phyloP scores from a whole-genome alignment of 2,797 vertebrate genomes.

The Poecilia picta region DNA sequence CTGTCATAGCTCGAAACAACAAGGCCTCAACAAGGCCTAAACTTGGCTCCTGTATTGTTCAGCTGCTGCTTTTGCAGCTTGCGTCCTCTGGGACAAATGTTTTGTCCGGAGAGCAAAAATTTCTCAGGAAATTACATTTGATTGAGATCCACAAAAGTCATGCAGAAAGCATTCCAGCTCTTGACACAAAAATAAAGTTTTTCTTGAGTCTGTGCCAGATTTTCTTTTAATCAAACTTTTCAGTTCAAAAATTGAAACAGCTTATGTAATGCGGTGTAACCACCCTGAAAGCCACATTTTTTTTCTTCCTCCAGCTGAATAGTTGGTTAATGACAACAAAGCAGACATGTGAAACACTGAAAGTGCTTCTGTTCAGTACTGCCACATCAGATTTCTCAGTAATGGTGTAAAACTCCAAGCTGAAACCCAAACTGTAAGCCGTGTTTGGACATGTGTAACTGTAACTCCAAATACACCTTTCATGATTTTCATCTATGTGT shows the following conservation, averaged over 20 bases:
- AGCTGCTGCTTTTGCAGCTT: conserved; percentile 24
- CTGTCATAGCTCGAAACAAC: not conserved
- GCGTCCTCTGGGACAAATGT: conserved; percentile 30
- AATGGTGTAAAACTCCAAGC: conserved; percentile 1
- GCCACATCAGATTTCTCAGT: conserved; percentile 1
- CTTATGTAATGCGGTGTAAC: not conserved
- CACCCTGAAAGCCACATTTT: not conserved
- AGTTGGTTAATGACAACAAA: conserved; percentile 33
- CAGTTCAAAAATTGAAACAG: not conserved
- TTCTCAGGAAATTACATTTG: conserved; percentile 53
- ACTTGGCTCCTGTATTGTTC: not conserved
- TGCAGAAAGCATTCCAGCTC: conserved; percentile 37
- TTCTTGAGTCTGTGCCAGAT: conserved; percentile 20
- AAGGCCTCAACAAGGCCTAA: not conserved
- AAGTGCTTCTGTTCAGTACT: conserved; percentile 28
- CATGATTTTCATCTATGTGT: conserved; percentile 12
- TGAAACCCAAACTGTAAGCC: conserved; percentile 7
- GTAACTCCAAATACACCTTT: conserved; percentile 3
- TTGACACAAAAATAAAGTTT: conserved; percentile 36
- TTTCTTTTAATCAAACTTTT: conserved; percentile 5
- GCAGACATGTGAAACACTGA: conserved; percentile 32
- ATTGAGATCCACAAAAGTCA: conserved; percentile 41
- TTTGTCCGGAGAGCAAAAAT: conserved; percentile 46
- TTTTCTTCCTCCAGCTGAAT: conserved; percentile 34
- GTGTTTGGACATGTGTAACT: conserved; percentile 9